Conservation (phyloP, 2,888 invertebrate genomes). For the Ganaspis brasiliensis region DNA sequence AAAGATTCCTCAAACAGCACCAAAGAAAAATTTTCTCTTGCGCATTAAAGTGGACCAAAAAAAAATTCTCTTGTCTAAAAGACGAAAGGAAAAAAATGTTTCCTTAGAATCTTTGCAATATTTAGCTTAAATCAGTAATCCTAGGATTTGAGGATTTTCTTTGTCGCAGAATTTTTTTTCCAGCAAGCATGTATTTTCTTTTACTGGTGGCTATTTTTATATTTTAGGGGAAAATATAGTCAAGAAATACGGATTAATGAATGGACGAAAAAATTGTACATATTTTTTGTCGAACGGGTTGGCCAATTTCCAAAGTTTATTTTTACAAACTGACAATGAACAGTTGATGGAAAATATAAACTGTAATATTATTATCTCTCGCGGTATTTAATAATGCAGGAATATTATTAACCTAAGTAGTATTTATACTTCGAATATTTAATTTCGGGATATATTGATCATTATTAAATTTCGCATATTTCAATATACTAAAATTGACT, state of each 20-base stretch:
- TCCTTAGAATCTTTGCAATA: not conserved
- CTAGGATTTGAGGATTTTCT: not conserved
- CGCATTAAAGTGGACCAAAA: not conserved
- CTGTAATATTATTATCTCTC: too few species aligned
- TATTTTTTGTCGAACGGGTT: not conserved
- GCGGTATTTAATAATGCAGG: too few species aligned
- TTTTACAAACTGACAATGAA: not conserved
- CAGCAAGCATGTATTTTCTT: not conserved
- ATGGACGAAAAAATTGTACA: not conserved
- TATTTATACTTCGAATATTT: too few species aligned
- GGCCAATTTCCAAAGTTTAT: not conserved
- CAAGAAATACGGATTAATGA: not conserved
- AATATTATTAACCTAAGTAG: too few species aligned
- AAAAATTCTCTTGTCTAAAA: not conserved
- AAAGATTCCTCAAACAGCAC: not conserved
- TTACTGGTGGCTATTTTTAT: slow-evolving; percentile 2
- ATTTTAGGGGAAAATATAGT: not conserved
- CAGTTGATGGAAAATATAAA: not conserved
- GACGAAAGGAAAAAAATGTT: not conserved
- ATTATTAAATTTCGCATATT: too few species aligned
- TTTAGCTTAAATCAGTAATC: slow-evolving; percentile 30
- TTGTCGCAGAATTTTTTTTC: not conserved
- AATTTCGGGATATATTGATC: too few species aligned
- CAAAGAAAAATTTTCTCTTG: too few species aligned
- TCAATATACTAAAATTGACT: too few species aligned